Conservation (phyloP, 2,888 invertebrate species). For the Hyposoter didymator region DNA sequence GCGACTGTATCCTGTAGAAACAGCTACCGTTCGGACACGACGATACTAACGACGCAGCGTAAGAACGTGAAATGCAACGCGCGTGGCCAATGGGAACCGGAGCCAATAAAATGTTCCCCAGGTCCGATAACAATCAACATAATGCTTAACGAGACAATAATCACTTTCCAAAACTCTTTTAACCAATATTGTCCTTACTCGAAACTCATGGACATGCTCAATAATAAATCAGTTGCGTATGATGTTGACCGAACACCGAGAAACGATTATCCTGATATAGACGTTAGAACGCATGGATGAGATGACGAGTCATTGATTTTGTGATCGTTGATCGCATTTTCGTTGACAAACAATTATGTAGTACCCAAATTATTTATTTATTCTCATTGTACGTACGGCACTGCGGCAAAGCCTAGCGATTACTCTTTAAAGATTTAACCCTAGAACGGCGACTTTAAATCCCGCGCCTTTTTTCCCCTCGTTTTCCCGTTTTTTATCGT, state of each 20-base stretch:
- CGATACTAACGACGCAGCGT: constrained; percentile 67
- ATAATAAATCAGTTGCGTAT: constrained; percentile 72
- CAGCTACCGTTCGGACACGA: constrained; percentile 75
- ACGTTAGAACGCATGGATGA: constrained; percentile 63
- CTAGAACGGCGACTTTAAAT: too few species aligned
- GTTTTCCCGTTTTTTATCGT: too few species aligned
- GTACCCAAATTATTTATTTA: background rate
- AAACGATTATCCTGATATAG: constrained; percentile 66
- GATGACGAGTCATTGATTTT: constrained; percentile 6
- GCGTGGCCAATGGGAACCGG: constrained; percentile 79
- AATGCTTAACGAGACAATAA: constrained; percentile 69
- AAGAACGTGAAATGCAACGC: constrained; percentile 76
- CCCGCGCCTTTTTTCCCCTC: too few species aligned
- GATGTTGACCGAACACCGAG: constrained; percentile 34
- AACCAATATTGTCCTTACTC: constrained; percentile 50
- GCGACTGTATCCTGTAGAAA: constrained; percentile 75
- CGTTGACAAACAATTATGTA: background rate
- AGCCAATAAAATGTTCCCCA: constrained; percentile 81
- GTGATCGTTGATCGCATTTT: constrained; percentile 2
- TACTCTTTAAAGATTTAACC: constrained; percentile 35
- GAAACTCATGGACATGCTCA: constrained; percentile 69
- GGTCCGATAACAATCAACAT: constrained; percentile 79
- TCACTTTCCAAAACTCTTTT: constrained; percentile 57
- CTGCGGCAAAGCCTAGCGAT: constrained; percentile 1
- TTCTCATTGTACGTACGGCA: constrained; percentile 16